phyloP scores from a whole-genome alignment of 1,140 invertebrate species.

The Artemia franciscana region DNA sequence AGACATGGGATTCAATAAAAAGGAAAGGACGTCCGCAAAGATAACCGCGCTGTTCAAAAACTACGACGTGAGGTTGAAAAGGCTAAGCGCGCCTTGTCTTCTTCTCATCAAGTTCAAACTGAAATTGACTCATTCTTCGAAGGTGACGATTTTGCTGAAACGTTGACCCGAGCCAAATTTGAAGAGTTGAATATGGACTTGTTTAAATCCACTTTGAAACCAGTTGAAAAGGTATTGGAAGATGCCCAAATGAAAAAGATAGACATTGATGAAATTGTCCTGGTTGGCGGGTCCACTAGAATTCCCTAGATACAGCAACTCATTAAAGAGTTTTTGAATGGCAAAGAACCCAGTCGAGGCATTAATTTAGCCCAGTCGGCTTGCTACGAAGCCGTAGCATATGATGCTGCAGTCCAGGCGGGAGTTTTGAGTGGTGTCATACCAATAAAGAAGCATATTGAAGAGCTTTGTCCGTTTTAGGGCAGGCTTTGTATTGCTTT shows the following conservation, averaged over 20 bases:
- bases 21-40: conserved; percentile 87
- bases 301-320: conserved; percentile 97
- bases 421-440: conserved; percentile 22
- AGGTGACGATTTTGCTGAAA: conserved; percentile 98
- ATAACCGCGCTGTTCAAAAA: conserved; percentile 76
- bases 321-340: conserved; percentile 35
- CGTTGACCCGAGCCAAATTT: conserved; percentile 92
- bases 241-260: conserved; percentile 98
- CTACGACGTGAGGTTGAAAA: conserved; percentile 90
- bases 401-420: conserved; percentile 30
- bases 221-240: conserved; percentile 91
- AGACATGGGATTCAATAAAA: too few relatives aligned
- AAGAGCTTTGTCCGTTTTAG: too few relatives aligned
- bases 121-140: conserved; percentile 99
- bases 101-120: conserved; percentile 80
- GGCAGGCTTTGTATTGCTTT: too few relatives aligned
- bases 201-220: conserved; percentile 93
- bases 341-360: conserved; percentile 15
- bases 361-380: conserved; percentile 27
- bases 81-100: conserved; percentile 83
- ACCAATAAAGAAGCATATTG: too few relatives aligned
- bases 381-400: conserved; percentile 33
- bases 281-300: conserved; percentile 95
- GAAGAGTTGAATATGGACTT: conserved; percentile 99
- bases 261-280: conserved; percentile 93